Conservation (phyloP, 2,888 invertebrate genomes). For the Danaus chrysippus region DNA sequence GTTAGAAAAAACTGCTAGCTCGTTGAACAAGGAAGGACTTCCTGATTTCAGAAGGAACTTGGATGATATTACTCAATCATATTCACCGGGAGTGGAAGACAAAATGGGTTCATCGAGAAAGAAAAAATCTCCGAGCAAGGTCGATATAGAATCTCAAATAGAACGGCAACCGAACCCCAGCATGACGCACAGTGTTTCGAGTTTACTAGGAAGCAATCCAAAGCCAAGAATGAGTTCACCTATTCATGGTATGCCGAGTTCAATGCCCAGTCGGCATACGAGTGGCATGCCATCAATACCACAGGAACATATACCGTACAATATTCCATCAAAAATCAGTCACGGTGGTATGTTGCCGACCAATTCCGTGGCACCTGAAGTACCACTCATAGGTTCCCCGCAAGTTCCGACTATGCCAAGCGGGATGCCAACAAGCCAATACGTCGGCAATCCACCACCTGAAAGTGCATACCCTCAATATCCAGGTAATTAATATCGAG, state of each 20-base stretch:
- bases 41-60: constrained; percentile 72
- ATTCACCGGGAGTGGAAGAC: constrained; percentile 66
- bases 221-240: constrained; percentile 38
- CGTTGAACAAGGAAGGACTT: constrained; percentile 64
- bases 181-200: constrained; percentile 72
- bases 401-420: constrained; percentile 35
- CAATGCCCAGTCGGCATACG: constrained; percentile 37
- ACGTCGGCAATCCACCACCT: constrained; percentile 52
- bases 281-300: constrained; percentile 34
- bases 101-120: constrained; percentile 60
- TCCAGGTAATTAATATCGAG: constrained; percentile 51
- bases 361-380: constrained; percentile 24
- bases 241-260: constrained; percentile 40
- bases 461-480: constrained; percentile 63
- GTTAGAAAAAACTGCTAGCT: constrained; percentile 67
- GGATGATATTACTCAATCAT: constrained; percentile 74
- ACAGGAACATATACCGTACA: constrained; percentile 39
- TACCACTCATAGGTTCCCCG: constrained; percentile 13
- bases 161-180: constrained; percentile 42
- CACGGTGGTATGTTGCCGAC: constrained; percentile 50
- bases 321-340: constrained; percentile 43
- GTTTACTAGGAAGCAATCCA: constrained; percentile 51
- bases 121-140: constrained; percentile 64
- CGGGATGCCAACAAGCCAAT: constrained; percentile 46
- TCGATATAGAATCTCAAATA: constrained; percentile 51